A percentile compares a stretch with the other conserved stretches of the same genome.
Evolutionary conservation across 1,140 invertebrate species (phyloP).

Genomic region (Spodoptera litura): DNA sequence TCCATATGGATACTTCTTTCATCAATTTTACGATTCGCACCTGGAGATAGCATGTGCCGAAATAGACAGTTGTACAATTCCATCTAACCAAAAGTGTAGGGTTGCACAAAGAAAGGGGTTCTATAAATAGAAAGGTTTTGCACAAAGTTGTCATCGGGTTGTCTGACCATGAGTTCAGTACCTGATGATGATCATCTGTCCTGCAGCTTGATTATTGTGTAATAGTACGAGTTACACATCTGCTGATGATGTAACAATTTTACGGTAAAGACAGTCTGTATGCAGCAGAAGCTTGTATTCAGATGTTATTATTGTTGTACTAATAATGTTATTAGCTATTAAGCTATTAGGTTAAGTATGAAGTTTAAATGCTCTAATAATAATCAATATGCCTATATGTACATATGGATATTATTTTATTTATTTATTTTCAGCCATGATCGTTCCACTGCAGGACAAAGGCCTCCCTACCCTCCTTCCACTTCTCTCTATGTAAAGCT

Average conservation of each 20-base stretch:
- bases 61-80: slow-evolving; percentile 28
- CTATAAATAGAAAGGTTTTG: slow-evolving; percentile 71
- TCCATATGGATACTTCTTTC: not conserved
- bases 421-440: too few relatives aligned
- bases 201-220: slow-evolving; percentile 54
- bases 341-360: too few relatives aligned
- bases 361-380: too few relatives aligned
- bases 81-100: slow-evolving; percentile 23
- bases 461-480: too few relatives aligned
- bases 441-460: too few relatives aligned
- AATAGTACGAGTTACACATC: slow-evolving; percentile 52
- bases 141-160: slow-evolving; percentile 57
- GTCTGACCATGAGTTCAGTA: slow-evolving; percentile 56
- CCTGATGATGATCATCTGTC: slow-evolving; percentile 55
- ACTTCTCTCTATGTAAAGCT: too few relatives aligned
- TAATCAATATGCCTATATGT: too few relatives aligned
- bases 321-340: too few relatives aligned
- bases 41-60: slow-evolving; percentile 38
- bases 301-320: too few relatives aligned
- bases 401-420: too few relatives aligned
- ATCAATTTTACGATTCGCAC: slow-evolving; percentile 20
- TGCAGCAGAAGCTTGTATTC: too few relatives aligned
- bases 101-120: slow-evolving; percentile 40
- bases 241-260: slow-evolving; percentile 1
- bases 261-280: too few relatives aligned